Conservation (phyloP, 2,888 invertebrate species). For the Morpho helenor region DNA sequence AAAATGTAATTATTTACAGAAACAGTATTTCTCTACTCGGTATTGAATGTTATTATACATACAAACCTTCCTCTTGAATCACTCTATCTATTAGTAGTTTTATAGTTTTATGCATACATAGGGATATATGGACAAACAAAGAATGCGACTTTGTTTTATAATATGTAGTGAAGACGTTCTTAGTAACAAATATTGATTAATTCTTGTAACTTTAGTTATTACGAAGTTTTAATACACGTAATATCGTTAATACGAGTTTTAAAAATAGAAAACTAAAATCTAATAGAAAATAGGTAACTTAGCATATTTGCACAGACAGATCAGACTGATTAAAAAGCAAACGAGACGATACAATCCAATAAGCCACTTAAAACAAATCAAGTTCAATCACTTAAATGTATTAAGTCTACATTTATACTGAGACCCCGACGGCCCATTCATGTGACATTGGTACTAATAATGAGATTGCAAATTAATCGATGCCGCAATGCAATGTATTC, state of each 20-base stretch:
- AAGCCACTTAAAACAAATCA: constrained; percentile 3
- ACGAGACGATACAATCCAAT: constrained; percentile 1
- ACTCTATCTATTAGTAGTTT: no score
- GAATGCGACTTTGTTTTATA: no score
- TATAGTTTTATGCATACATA: no score
- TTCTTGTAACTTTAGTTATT: no score
- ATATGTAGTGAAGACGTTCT: no score
- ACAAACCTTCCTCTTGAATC: no score
- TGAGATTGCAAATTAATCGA: constrained; percentile 25
- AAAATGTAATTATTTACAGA: no score
- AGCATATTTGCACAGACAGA: not conserved
- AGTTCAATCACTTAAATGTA: constrained; percentile 2
- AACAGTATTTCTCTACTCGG: no score
- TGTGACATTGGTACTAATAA: constrained; percentile 24
- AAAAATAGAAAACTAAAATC: not conserved
- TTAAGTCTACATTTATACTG: constrained; percentile 8
- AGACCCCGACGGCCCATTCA: constrained; percentile 9
- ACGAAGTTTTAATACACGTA: not conserved
- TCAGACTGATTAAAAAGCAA: not conserved
- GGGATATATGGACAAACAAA: no score
- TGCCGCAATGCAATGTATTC: constrained; percentile 22
- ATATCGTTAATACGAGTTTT: not conserved
- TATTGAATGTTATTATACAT: no score
- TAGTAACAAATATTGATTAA: no score
- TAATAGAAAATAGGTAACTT: not conserved